Percentiles rank a stretch among this genome's conserved stretches.
phyloP scores from a whole-genome alignment of 2,888 invertebrate genomes.

The Ornithoptera priamus region DNA sequence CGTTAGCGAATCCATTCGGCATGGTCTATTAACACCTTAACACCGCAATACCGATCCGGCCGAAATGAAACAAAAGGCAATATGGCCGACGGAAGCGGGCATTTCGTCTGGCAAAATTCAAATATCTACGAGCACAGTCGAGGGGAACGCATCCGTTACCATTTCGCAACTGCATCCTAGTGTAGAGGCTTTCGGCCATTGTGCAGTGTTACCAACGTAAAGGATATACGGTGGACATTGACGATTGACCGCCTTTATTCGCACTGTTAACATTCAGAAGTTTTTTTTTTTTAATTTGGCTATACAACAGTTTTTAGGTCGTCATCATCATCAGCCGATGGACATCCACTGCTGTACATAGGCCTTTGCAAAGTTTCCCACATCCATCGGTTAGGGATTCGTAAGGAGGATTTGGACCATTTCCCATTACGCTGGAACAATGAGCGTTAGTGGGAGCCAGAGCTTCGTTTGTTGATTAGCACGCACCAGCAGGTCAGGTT shows the following conservation, averaged over 20 bases:
- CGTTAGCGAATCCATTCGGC: slow-evolving; percentile 8
- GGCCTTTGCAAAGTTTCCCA: too few species aligned
- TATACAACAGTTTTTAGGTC: too few species aligned
- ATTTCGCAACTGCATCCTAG: slow-evolving; percentile 74
- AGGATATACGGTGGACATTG: slow-evolving; percentile 44
- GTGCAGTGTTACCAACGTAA: slow-evolving; percentile 52
- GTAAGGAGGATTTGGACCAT: too few species aligned
- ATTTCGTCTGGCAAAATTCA: slow-evolving; percentile 76
- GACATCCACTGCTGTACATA: too few species aligned
- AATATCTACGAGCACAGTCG: slow-evolving; percentile 73
- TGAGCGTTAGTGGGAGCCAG: too few species aligned
- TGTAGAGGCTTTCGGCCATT: slow-evolving; percentile 59
- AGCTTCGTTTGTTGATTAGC: too few species aligned
- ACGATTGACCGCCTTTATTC: slow-evolving; percentile 19
- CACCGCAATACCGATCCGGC: slow-evolving; percentile 32
- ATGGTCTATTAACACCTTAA: slow-evolving; percentile 29
- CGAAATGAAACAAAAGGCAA: slow-evolving; percentile 58
- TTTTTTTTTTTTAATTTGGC: neutral
- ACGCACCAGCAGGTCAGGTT: too few species aligned
- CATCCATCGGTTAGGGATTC: too few species aligned
- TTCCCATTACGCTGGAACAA: too few species aligned
- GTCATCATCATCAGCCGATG: too few species aligned
- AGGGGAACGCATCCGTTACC: slow-evolving; percentile 78
- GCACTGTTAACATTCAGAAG: slow-evolving; percentile 3
- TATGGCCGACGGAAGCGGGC: slow-evolving; percentile 67